These are phyloP conservation scores for Sinotaia quadrata DNA, from an alignment of 2,888 invertebrate genomes.

Conservation along the genomic window DNA sequence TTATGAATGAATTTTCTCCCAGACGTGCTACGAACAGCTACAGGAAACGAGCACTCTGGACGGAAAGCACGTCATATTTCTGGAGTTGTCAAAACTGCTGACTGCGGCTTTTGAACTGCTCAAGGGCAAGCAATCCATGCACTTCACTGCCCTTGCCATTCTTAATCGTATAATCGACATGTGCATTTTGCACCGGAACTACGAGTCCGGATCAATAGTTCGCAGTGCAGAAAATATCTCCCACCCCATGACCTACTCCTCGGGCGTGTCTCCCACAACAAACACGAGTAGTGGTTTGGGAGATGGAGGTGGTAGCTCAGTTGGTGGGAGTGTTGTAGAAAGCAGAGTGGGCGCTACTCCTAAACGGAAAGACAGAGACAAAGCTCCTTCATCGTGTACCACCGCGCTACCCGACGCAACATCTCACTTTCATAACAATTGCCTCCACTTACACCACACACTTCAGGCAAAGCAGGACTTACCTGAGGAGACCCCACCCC, in stretches of 20 bases:
- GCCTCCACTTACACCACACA: not conserved
- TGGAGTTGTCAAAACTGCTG: slow-evolving; percentile 75
- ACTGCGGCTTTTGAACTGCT: slow-evolving; percentile 76
- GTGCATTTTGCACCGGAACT: slow-evolving; percentile 73
- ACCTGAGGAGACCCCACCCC: too few relatives aligned
- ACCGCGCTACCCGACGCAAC: not conserved
- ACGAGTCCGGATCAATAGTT: slow-evolving; percentile 57
- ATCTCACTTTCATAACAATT: not conserved
- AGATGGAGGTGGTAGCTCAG: not conserved
- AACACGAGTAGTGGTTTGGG: not conserved
- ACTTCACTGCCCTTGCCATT: slow-evolving; percentile 77
- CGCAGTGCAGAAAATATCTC: slow-evolving; percentile 33
- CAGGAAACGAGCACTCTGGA: slow-evolving; percentile 46
- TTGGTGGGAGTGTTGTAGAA: not conserved
- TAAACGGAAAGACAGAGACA: slow-evolving; percentile 16
- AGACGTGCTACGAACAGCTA: slow-evolving; percentile 64
- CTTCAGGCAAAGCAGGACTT: not conserved
- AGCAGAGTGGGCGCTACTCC: not conserved
- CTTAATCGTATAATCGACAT: slow-evolving; percentile 77
- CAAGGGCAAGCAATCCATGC: slow-evolving; percentile 76
- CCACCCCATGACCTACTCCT: not conserved
- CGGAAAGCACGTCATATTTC: slow-evolving; percentile 65
- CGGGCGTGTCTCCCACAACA: slow-evolving; percentile 8
- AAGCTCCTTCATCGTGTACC: not conserved
- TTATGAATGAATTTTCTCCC: slow-evolving; percentile 31